These are phyloP conservation scores for Charanyca ferruginea DNA, from an alignment of 2,888 invertebrate genomes.

Conservation along the genomic window DNA sequence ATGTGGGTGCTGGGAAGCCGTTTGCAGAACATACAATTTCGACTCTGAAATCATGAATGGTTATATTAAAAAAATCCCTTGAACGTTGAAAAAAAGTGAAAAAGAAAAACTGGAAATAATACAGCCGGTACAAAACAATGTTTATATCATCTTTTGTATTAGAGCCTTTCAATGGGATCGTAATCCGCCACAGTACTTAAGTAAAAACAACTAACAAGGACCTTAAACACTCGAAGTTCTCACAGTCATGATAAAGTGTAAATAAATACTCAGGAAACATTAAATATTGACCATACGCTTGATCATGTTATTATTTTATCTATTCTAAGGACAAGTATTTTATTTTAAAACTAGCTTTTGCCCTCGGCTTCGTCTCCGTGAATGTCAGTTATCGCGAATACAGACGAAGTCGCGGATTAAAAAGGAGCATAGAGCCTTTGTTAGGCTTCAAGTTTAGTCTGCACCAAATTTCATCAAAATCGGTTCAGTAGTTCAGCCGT, in stretches of 20 bases:
- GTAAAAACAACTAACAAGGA: too few relatives aligned
- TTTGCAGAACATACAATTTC: conserved; percentile 77
- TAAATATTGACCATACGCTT: conserved; percentile 26
- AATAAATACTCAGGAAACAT: conserved; percentile 15
- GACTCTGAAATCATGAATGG: conserved; percentile 72
- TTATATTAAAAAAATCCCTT: not conserved
- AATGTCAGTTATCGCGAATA: too few relatives aligned
- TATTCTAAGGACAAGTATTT: too few relatives aligned
- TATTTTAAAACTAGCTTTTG: too few relatives aligned
- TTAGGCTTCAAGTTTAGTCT: too few relatives aligned
- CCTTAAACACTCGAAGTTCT: conserved; percentile 8
- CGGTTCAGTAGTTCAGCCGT: too few relatives aligned
- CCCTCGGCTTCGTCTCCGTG: too few relatives aligned
- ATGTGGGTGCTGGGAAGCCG: conserved; percentile 78
- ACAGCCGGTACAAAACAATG: not conserved
- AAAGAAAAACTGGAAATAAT: not conserved
- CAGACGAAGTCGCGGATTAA: too few relatives aligned
- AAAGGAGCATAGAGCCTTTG: too few relatives aligned
- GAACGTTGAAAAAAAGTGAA: not conserved
- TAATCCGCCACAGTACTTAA: too few relatives aligned
- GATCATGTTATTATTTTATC: not conserved
- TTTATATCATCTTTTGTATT: not conserved
- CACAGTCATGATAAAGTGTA: not conserved
- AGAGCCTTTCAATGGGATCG: not conserved
- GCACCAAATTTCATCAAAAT: too few relatives aligned